phyloP scores from a whole-genome alignment of 64 coral and sea anemone genomes.

The Trachythela sp. region DNA sequence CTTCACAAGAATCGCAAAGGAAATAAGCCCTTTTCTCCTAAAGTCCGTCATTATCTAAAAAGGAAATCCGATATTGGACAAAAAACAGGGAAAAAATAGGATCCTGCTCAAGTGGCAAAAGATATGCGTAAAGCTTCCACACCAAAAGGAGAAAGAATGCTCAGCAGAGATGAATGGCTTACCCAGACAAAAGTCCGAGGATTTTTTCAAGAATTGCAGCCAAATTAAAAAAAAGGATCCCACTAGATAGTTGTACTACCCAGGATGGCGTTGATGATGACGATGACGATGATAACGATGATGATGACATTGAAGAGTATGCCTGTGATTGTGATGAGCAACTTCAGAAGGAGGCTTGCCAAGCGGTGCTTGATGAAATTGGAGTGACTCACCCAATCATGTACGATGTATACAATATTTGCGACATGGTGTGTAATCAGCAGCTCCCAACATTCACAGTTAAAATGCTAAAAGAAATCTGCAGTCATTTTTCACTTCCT shows the following conservation, averaged over 20 bases:
- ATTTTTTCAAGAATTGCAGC: constrained; percentile 37
- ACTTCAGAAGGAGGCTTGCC: constrained; percentile 8
- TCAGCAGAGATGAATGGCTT: constrained; percentile 39
- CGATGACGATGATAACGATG: not conserved
- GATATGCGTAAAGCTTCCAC: constrained; percentile 32
- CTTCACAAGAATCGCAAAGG: too few relatives aligned
- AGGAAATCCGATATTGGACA: constrained; percentile 32
- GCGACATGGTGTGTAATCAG: not conserved
- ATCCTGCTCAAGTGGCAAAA: constrained; percentile 38
- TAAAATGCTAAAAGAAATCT: not conserved
- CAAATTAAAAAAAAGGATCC: not conserved
- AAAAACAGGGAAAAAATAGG: constrained; percentile 22
- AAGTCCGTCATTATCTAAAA: constrained; percentile 15
- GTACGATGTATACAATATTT: not conserved
- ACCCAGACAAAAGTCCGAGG: constrained; percentile 13
- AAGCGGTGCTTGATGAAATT: constrained; percentile 1
- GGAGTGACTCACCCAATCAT: not conserved
- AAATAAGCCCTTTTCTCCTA: constrained; percentile 10
- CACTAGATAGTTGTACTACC: not conserved
- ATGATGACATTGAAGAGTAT: constrained; percentile 34
- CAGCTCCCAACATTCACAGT: not conserved
- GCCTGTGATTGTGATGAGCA: constrained; percentile 41
- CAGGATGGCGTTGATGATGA: not conserved
- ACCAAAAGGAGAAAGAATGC: constrained; percentile 15
- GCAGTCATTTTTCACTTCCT: not conserved